Evolutionary conservation across 2,888 invertebrate genomes (phyloP), one percentile per base, ranked within the genome.

Genomic region (Ferdinandea cuprea): DNA sequence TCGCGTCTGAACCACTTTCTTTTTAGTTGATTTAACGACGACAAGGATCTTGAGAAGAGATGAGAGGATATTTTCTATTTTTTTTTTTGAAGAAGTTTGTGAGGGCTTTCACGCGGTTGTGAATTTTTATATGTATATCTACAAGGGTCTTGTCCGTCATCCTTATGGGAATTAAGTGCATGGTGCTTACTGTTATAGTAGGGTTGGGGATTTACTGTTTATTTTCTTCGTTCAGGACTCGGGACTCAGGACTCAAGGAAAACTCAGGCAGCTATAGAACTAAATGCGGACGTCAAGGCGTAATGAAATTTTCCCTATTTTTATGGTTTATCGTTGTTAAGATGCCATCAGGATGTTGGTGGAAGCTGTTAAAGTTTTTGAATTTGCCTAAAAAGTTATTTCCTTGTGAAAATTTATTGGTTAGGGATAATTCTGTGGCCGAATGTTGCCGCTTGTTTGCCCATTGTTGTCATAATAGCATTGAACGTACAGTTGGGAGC

Each of bases 11-110:
- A 63, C 54, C 71, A 61, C 59, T 81, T 61, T 66, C 52, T 50
- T 63, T 50, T 63, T 59, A 66, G 65, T 44, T 63, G 76, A 40
- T 71, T 81, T 81, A 71, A 81, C 52, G 69, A 71, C 50, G 58
- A 74, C 69, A 80, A 69, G 80, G 74, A 74, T 80, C 74, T 46
- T 37, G 25, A 63, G 44, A 59, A 63, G 44, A 59, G 65, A 68
- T 56, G 73, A 54, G 59, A 73, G 59, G 32, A 59, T 66, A 8
- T 65, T 32, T 72, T n/a, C n/a, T n/a, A n/a, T n/a, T n/a, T n/a
- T n/a, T n/a, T n/a, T n/a, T n/a, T n/a, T n/a, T 61, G 17, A 72
- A 63, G 44, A 54, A 28, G 58, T 46, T 8, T 58, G 9, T 46
- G 37, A 17, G 28, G 37, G 56, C 30, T 66, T 35, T 46, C 37